phyloP scores from a whole-genome alignment of 1,140 invertebrate species.

The Acromyrmex echinatior region DNA sequence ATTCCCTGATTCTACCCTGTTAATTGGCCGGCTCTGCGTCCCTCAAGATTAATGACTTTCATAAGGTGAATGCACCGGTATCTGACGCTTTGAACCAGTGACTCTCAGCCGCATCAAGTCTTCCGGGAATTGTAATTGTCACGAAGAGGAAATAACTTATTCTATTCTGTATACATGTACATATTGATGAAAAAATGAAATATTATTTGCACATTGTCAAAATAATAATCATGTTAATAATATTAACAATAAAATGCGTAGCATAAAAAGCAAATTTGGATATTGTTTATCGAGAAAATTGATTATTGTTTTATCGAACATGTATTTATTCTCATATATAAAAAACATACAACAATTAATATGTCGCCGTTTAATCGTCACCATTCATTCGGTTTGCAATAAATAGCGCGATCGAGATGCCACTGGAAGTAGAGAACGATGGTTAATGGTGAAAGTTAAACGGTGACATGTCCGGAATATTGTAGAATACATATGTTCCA shows the following conservation, averaged over 20 bases:
- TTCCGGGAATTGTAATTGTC: background rate
- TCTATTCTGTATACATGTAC: background rate
- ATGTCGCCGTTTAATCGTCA: background rate
- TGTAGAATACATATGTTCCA: conserved; percentile 13
- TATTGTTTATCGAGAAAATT: conserved; percentile 23
- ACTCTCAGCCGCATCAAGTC: conserved; percentile 12
- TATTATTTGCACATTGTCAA: background rate
- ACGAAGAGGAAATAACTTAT: background rate
- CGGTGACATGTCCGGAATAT: conserved; percentile 37
- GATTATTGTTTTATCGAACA: background rate
- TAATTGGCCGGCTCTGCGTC: conserved; percentile 56
- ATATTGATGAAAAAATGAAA: background rate
- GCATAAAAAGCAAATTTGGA: background rate
- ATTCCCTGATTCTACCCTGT: conserved; percentile 51
- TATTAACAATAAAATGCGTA: background rate
- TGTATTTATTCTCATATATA: background rate
- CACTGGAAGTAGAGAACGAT: conserved; percentile 30
- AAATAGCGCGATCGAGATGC: conserved; percentile 14
- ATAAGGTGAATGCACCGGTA: conserved; percentile 61
- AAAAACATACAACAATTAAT: conserved; percentile 1
- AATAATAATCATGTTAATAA: background rate
- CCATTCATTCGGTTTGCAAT: conserved; percentile 16
- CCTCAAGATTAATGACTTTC: conserved; percentile 63
- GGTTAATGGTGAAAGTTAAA: conserved; percentile 46
- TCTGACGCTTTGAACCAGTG: conserved; percentile 59